These are phyloP conservation scores for Acipenser oxyrinchus DNA, from an alignment of 2,797 vertebrate species.

Conservation along the genomic window DNA sequence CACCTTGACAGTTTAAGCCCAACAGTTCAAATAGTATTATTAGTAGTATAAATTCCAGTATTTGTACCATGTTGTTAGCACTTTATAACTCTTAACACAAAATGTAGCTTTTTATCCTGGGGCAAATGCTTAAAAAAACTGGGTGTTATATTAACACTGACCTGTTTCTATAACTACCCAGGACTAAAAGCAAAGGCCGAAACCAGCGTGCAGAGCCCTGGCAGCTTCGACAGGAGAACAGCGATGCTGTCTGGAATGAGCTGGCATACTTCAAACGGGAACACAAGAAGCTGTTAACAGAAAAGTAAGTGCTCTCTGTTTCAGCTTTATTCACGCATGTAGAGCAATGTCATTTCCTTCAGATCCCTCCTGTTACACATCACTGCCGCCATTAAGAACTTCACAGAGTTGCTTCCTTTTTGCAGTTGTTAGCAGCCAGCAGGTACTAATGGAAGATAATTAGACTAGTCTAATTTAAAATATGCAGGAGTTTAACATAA, in stretches of 20 bases:
- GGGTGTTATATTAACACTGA: too few species aligned
- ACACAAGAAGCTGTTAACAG: slow-evolving; percentile 67
- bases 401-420: slow-evolving; percentile 39
- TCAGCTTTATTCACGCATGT: slow-evolving; percentile 18
- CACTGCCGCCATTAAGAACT: slow-evolving; percentile 38
- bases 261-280: slow-evolving; percentile 74
- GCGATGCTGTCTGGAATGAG: slow-evolving; percentile 77
- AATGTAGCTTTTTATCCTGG: too few species aligned
- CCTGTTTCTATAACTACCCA: slow-evolving; percentile 31
- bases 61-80: too few species aligned
- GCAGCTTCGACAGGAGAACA: slow-evolving; percentile 73
- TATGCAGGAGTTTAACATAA: slow-evolving; percentile 39
- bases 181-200: slow-evolving; percentile 44
- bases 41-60: too few species aligned
- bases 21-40: too few species aligned
- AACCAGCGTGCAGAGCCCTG: slow-evolving; percentile 43
- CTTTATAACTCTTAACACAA: too few species aligned
- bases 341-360: slow-evolving; percentile 18
- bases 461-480: slow-evolving; percentile 48
- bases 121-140: too few species aligned
- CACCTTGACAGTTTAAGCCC: too few species aligned
- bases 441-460: slow-evolving; percentile 43
- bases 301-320: slow-evolving; percentile 69
- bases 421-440: slow-evolving; percentile 34
- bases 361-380: not conserved